phyloP scores from a whole-genome alignment of 2,113 vertebrate species.

The Anarhynchus alexandrinus region DNA sequence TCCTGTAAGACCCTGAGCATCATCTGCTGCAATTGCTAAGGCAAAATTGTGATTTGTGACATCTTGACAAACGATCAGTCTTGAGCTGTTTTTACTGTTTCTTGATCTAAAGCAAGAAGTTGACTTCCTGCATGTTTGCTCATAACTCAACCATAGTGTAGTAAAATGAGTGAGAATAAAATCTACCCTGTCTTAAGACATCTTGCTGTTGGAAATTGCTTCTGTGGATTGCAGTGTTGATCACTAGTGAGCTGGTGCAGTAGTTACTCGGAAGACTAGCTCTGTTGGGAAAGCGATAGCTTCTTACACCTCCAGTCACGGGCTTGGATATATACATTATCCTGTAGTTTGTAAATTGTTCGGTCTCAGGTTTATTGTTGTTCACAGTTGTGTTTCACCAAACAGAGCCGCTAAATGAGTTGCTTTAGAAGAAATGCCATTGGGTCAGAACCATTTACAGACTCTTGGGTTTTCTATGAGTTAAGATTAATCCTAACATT shows the following conservation, averaged over 20 bases:
- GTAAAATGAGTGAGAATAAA: neutral
- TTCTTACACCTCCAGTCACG: neutral
- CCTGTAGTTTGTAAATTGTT: neutral
- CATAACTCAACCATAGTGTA: neutral
- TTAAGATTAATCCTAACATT: neutral
- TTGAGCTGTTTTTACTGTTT: neutral
- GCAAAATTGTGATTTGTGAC: neutral
- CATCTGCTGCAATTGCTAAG: neutral
- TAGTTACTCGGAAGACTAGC: neutral
- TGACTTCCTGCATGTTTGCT: neutral
- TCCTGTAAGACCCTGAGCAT: neutral
- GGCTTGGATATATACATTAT: neutral
- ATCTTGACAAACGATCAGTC: neutral
- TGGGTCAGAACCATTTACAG: neutral
- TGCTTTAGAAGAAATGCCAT: neutral
- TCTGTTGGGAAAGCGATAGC: neutral
- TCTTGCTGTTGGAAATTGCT: neutral
- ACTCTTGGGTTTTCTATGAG: neutral
- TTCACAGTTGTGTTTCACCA: neutral
- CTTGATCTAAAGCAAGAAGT: neutral
- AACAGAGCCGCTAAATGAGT: neutral
- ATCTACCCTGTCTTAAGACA: neutral
- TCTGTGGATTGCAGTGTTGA: neutral
- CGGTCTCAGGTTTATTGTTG: neutral
- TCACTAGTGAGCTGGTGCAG: neutral